These are phyloP conservation scores for Temnothorax nylanderi DNA, from an alignment of 1,140 invertebrate genomes.

Conservation along the genomic window DNA sequence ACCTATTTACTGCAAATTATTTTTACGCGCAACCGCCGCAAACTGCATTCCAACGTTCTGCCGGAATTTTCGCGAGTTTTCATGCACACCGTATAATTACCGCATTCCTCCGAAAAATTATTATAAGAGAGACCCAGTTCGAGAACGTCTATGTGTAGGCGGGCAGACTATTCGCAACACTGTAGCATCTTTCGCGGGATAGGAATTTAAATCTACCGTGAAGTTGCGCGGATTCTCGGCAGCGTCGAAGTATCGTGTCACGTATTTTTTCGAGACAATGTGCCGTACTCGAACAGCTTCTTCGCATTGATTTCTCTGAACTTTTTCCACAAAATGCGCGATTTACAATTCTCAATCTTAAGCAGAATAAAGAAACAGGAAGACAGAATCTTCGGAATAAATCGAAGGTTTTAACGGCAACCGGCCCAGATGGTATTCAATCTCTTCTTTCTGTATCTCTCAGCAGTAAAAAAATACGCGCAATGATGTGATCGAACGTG, in stretches of 20 bases:
- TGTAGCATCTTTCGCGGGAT: neutral
- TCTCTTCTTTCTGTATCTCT: neutral
- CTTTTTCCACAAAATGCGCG: neutral
- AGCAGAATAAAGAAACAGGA: neutral
- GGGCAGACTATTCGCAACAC: neutral
- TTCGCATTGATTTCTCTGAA: neutral
- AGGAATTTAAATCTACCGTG: conserved; percentile 39
- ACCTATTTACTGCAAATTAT: conserved; percentile 40
- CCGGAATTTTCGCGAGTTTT: conserved; percentile 24
- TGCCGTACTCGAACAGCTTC: neutral
- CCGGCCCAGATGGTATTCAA: neutral
- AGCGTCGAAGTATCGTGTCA: conserved; percentile 7
- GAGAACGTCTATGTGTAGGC: neutral
- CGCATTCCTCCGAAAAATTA: conserved; percentile 25
- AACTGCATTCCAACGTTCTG: neutral
- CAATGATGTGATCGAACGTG: neutral
- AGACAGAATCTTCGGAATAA: neutral
- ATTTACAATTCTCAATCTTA: neutral
- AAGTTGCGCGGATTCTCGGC: conserved; percentile 18
- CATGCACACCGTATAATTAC: neutral
- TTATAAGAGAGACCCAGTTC: neutral
- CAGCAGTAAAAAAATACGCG: neutral
- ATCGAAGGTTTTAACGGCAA: neutral
- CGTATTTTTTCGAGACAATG: neutral
- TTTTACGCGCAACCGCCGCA: neutral